Conservation (phyloP, 2,113 vertebrate genomes). For the Pycnonotus jocosus region DNA sequence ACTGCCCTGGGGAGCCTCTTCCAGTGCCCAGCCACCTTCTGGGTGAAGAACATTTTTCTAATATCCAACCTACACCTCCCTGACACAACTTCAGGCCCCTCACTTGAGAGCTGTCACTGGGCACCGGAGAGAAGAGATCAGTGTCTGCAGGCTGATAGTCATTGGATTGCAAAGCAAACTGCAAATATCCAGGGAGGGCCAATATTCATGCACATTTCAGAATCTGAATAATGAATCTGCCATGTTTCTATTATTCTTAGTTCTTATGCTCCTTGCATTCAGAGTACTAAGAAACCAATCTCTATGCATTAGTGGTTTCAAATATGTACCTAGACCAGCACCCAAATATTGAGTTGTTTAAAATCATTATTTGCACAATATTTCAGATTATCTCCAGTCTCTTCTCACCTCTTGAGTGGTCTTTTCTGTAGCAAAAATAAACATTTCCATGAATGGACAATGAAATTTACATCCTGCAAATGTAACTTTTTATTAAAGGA, state of each 20-base stretch:
- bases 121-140: not conserved
- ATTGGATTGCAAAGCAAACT: not conserved
- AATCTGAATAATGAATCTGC: not conserved
- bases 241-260: not conserved
- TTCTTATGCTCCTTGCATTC: not conserved
- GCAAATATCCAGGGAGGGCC: not conserved
- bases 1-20: not conserved
- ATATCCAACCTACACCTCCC: not conserved
- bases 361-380: not conserved
- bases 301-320: not conserved
- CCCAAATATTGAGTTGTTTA: not conserved
- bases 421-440: not conserved
- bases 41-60: not conserved
- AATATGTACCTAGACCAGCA: not conserved
- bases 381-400: not conserved
- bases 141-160: not conserved
- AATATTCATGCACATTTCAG: not conserved
- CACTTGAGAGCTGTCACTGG: not conserved
- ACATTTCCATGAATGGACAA: not conserved
- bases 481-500: not conserved
- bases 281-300: not conserved
- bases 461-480: not conserved
- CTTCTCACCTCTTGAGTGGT: not conserved
- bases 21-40: not conserved
- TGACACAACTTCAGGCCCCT: not conserved